Evolutionary conservation across 2,797 vertebrate genomes (phyloP), one percentile per base, ranked within the genome.

Genomic region (Xenentodon cancila): DNA sequence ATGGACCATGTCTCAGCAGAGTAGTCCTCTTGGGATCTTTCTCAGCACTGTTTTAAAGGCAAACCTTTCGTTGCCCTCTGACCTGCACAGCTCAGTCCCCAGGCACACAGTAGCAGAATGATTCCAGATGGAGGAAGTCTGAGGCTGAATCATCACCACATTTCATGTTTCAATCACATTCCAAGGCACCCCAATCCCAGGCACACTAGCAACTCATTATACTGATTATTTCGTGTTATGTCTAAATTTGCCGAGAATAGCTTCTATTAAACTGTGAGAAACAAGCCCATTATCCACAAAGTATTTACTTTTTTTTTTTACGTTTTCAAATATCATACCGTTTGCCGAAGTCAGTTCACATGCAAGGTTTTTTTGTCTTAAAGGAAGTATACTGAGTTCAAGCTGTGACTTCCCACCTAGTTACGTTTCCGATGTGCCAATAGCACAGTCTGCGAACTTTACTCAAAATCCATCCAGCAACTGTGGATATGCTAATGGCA

Each of bases 121-220:
- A 88, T 89, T 89, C 91, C 91, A 94, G 90, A 93, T 92, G 91
- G 69, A 83, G 59, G 51, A 59, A 74, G 68, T 80, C 71, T 75
- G 65, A 21, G 66, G 75, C 51, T 34, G 66, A 72, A 37, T 68
- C 21, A 54, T 81, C 49, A 12, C 46, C 57, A 56, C 68, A 76
- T 59, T 82, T 65, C 15, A 6, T 60, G 40, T 73, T 72, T 71
- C 59, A 58, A 37, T 37, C 37, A 40, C 37, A 40, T 40, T 76
- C 43, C 61, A 51, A 27, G 1, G 12, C 42, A 32, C 50, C 42
- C 61, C 44, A 68, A 25, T 68, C 25, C 44, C 48, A 65, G 50
- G 67, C 50, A 69, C 72, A 72, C 50, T 51, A 59, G 17, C 40
- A 13, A 57, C 54, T 22, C 16, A 37, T 18, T 17, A 49, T 64